Base-by-base conservation (phyloP, 2,797 vertebrate species). In the Discoglossus pictus region DNA sequence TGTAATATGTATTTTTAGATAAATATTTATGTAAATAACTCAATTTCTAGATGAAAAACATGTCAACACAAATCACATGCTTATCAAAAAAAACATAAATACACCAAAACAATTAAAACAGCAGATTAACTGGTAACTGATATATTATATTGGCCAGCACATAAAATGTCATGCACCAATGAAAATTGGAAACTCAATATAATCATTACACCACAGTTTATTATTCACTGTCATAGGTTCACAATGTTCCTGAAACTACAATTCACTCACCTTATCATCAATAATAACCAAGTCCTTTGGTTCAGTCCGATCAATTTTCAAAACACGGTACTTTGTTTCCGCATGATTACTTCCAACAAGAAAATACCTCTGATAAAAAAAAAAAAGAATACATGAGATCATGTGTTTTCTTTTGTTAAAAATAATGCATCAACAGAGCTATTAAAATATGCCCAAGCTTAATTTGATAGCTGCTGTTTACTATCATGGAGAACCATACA, bases 231-330 rank as follows among this genome's bases (percentile, higher is more conserved):
- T 12, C 25, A 2, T 40, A 21, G 18, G 55, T 15, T 61, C 43
- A 42, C 20, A 47, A 15, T 36, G 38, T 44, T 27, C 8, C 15
- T 24, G n/a, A 39, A n/a, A 23, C 2, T 36, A 9, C 44, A 66
- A 71, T n/a, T 34, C 23, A 81, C 87, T 90, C 78, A 98, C 96
- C 87, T 94, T 95, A 72, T 98, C 95, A 72, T 98, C 97, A 76
- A 95, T 98, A 77, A 99, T 76, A 72, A 96, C 92, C 82, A 98
- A 88, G 82, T 99, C 96, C 77, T 86, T 93, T 0, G 96, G 94
- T 79, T 99, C 97, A 15, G 96, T 99, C 74, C 95, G 93, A 78
- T 99, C 96, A 75, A 98, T 98, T 89, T 99, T 99, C 78, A 98
- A 82, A 73, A 98, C 95, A 36, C 93, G 82, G 18, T 95, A 92